Conservation (phyloP, 2,797 vertebrate genomes). For the Acipenser transmontanus region DNA sequence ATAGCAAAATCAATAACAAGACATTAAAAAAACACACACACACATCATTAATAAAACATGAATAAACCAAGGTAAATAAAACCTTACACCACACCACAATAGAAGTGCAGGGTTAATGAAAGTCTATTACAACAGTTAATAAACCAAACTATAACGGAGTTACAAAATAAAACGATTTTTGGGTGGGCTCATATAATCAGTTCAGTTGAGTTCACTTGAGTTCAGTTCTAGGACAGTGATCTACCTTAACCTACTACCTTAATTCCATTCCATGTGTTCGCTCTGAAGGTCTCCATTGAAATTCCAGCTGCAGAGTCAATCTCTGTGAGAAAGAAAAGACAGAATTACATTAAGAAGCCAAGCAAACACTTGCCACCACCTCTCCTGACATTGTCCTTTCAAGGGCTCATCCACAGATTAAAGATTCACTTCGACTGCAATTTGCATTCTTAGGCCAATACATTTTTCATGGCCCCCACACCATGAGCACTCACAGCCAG, state of each 20-base stretch:
- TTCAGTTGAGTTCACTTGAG: too few species aligned
- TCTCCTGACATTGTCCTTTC: constrained; percentile 61
- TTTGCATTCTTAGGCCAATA: constrained; percentile 74
- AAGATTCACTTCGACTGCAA: constrained; percentile 67
- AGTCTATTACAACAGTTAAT: constrained; percentile 11
- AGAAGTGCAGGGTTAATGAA: constrained; percentile 13
- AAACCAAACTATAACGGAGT: not conserved
- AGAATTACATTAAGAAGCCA: constrained; percentile 41
- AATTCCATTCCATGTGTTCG: not conserved
- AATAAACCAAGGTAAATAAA: constrained; percentile 9
- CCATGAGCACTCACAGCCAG: constrained; percentile 70
- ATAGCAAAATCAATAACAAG: constrained; percentile 19
- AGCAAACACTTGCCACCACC: constrained; percentile 48
- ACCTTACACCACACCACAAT: not conserved
- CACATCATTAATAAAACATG: constrained; percentile 5
- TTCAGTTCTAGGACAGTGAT: not conserved
- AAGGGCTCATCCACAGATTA: constrained; percentile 49
- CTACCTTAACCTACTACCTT: not conserved
- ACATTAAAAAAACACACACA: constrained; percentile 2
- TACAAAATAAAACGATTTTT: too few species aligned
- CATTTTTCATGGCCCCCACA: constrained; percentile 81
- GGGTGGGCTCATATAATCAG: too few species aligned
- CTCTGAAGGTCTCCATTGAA: constrained; percentile 8
- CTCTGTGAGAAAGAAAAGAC: constrained; percentile 19
- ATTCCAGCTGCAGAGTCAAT: constrained; percentile 19